Base-by-base conservation (phyloP, 30 jellyfish, hydroid and myxozoan genomes). In the Pelagia noctiluca region DNA sequence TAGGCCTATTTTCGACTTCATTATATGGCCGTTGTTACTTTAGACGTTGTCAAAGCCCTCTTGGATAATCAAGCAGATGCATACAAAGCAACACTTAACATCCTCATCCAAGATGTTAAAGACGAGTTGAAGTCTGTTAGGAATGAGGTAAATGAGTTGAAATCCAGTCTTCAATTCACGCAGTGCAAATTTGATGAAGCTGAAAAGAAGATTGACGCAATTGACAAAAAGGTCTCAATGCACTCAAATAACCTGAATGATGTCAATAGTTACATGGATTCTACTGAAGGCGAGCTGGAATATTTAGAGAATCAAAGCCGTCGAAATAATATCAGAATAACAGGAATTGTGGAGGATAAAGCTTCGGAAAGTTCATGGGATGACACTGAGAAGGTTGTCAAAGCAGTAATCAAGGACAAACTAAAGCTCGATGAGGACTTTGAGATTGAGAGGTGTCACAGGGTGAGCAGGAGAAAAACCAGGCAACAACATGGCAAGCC, bases 371-470 rank as follows among this genome's bases (percentile, higher is more conserved):
- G 29, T 19, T 19, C 77, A 10, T 64, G 77, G 77, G 83, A 71
- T 48, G 83, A 37, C 35, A 71, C 83, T 30, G 83, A 71, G 47
- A 42, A 38, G 68, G 23, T 71, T 21, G 83, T 71, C 68, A 71
- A 71, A 71, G 68, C 21, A n/a, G 25, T 71, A 37, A 18, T 71
- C 3, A 71, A 71, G 62, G 83, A 71, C 25, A 26, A 71, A 47
- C 42, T 71, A 25, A 35, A 35, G n/a, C 28, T 71, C 1, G 47
- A 71, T 13, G 69, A 71, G 26, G 69, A 71, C 42, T 18, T 71
- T 37, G 68, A 42, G 22, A 71, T 71, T 35, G 69, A 71, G 19
- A 3, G 83, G 7, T 71, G 83, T 42, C 80, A 67, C 80, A 38
- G 63, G 13, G 80, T 67, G 1, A n/a, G n/a, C n/a, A n/a, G n/a